phyloP scores from a whole-genome alignment of 2,113 vertebrate genomes.

The Lepisosteus oculatus region DNA sequence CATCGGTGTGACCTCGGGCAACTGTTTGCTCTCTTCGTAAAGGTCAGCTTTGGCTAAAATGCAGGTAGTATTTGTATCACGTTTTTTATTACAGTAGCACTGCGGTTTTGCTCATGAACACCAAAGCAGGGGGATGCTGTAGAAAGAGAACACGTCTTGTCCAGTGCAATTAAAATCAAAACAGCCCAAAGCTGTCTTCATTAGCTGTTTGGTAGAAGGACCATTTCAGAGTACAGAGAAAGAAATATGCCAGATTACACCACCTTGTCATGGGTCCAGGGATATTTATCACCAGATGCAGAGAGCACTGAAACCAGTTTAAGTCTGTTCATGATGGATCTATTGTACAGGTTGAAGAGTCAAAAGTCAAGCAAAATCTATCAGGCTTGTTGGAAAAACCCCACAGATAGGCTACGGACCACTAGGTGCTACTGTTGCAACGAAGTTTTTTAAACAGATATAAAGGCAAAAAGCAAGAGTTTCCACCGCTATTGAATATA shows the following conservation, averaged over 20 bases:
- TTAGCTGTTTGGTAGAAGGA: too few species aligned
- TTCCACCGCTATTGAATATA: background rate
- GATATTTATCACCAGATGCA: background rate
- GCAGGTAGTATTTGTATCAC: too few species aligned
- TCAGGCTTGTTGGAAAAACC: background rate
- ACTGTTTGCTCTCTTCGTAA: too few species aligned
- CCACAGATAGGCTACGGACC: background rate
- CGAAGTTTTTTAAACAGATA: background rate
- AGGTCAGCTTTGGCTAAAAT: too few species aligned
- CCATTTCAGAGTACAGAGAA: conserved; percentile 8
- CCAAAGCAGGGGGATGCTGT: too few species aligned
- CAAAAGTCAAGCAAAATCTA: background rate
- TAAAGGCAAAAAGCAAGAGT: background rate
- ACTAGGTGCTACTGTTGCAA: conserved; percentile 1
- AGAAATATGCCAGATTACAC: background rate
- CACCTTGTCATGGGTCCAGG: background rate
- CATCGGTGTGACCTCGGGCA: too few species aligned
- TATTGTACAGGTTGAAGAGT: too few species aligned
- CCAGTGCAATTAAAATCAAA: too few species aligned
- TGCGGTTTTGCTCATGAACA: background rate
- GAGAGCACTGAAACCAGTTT: background rate
- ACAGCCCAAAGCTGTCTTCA: too few species aligned
- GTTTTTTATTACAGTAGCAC: too few species aligned
- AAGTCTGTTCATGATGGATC: background rate
- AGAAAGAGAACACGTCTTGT: too few species aligned